These are phyloP conservation scores for Diarsia dahlii DNA, from an alignment of 2,888 invertebrate genomes.

Conservation along the genomic window DNA sequence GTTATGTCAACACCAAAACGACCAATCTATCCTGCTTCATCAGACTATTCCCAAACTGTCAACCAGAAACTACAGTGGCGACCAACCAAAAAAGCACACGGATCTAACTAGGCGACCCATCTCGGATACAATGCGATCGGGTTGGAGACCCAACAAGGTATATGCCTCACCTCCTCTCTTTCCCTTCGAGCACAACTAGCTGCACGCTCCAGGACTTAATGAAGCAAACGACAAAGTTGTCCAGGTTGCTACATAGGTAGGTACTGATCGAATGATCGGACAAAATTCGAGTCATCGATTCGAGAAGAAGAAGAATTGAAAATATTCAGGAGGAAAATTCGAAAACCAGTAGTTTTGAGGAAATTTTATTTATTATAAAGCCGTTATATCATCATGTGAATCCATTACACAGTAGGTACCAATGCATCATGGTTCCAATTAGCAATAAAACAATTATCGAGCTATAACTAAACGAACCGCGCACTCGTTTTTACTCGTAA, in stretches of 20 bases:
- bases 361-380: not conserved
- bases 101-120: not conserved
- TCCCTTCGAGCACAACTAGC: too few species aligned
- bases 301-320: too few species aligned
- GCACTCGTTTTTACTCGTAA: slow-evolving; percentile 1
- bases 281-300: too few species aligned
- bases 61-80: not conserved
- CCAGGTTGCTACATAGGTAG: too few species aligned
- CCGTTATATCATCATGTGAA: not conserved
- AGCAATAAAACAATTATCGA: slow-evolving; percentile 45
- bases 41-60: not conserved
- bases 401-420: not conserved
- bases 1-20: not conserved
- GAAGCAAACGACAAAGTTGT: too few species aligned
- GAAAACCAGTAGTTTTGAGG: too few species aligned
- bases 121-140: too few species aligned
- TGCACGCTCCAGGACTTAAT: too few species aligned
- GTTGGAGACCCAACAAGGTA: too few species aligned
- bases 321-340: too few species aligned
- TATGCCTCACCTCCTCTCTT: too few species aligned
- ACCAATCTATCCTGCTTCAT: not conserved
- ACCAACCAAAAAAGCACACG: not conserved
- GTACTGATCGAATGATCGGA: too few species aligned
- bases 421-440: slow-evolving; percentile 29
- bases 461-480: slow-evolving; percentile 22